A percentile compares a stretch with the other conserved stretches of the same genome.
Conservation (phyloP, 2,888 invertebrate genomes). For the Ferrisia virgata region DNA sequence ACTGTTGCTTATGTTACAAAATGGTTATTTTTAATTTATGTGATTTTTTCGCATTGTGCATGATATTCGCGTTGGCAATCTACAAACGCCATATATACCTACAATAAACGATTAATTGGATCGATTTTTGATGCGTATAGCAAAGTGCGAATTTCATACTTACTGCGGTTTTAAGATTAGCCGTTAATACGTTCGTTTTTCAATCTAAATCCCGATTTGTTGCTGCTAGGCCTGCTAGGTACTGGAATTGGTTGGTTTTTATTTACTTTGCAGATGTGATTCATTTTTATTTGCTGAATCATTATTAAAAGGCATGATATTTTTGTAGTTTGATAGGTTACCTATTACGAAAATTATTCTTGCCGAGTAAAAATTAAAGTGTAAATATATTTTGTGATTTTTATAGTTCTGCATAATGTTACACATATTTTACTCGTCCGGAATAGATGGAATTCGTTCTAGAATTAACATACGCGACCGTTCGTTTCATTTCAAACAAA, state of each 20-base stretch:
- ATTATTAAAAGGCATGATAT: background rate
- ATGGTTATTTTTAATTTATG: slow-evolving; percentile 42
- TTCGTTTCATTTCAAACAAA: no score
- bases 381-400: background rate
- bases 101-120: slow-evolving; percentile 41
- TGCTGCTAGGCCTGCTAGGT: no score
- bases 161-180: background rate
- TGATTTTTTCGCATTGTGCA: slow-evolving; percentile 13
- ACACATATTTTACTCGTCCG: background rate
- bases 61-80: background rate
- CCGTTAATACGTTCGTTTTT: background rate
- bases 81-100: background rate
- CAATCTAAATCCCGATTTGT: background rate
- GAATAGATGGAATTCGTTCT: background rate
- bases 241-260: background rate
- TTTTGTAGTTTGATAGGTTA: background rate
- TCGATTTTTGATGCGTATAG: slow-evolving; percentile 4
- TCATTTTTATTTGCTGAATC: background rate
- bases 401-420: no score
- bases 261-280: background rate
- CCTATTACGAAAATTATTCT: background rate
- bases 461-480: background rate
- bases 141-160: background rate
- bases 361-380: background rate
- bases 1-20: slow-evolving; percentile 41